Base-by-base conservation (phyloP, 2,797 vertebrate species). In the Iguana delicatissima region DNA sequence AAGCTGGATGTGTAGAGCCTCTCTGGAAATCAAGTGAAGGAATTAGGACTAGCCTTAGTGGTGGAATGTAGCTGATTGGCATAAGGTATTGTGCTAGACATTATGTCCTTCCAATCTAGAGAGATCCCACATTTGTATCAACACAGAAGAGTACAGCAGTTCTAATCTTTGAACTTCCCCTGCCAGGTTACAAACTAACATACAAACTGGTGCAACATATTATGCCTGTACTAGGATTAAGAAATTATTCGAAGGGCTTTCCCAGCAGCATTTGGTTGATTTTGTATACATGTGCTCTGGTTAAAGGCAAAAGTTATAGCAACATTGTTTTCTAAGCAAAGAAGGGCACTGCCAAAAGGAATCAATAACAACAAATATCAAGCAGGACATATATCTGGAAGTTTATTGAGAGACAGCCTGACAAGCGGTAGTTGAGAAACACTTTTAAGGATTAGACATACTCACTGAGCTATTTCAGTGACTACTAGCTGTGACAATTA, bases 21-120 rank as follows among this genome's bases (percentile, higher is more conserved):
- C 64, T 92, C 35, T 88, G 6, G 62, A 76, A 80, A 55, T 72
- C 42, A 84, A 89, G 59, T 24, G 12, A 79, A 42, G 57, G 32
- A 89, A 8, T 46, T 50, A 55, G 16, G 64, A 84, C 46, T 64
- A 77, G 83, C n/a, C 59, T 74, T 42, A 69, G 52, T 84, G 35
- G 50, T 52, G 38, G 24, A 42, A 84, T 52, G 3, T 38, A 84
- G 14, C 2, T 18, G 3, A 3, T 52, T 10, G 26, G 14, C 42
- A 67, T 76, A 62, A 4, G 46, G 6, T 9, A 22, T 80, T 46
- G 29, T 67, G 13, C 20, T 73, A 35, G 42, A 59, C 22, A 46
- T 84, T 29, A 62, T 84, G 35, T 35, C 35, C 32, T 67, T 20
- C 42, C 18, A 0, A 18, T 64, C 16, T 1, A 57, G 50, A 82